These are phyloP conservation scores for Camarhynchus parvulus DNA, from an alignment of 2,113 vertebrate species.

Conservation along the genomic window DNA sequence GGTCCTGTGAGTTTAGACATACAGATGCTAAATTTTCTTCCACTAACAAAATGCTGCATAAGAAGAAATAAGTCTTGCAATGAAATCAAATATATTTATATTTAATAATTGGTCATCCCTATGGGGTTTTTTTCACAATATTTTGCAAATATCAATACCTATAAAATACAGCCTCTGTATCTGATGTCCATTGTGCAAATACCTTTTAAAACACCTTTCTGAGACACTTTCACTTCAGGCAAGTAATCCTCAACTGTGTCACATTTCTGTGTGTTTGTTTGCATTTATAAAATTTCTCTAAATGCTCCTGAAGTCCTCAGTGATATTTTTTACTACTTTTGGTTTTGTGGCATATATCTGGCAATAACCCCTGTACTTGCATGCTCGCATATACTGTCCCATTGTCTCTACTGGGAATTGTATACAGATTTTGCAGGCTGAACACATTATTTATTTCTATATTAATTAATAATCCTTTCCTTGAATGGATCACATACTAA, in stretches of 20 bases:
- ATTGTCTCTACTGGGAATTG: fast-evolving
- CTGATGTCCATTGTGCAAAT: not conserved
- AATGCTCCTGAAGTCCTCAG: not conserved
- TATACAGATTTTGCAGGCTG: not conserved
- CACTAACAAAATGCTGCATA: not conserved
- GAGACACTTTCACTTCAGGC: not conserved
- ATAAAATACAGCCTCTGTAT: not conserved
- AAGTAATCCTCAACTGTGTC: not conserved
- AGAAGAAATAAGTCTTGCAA: not conserved
- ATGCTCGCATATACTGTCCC: not conserved
- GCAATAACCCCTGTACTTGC: not conserved
- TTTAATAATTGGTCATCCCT: not conserved
- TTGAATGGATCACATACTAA: not conserved
- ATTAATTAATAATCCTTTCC: not conserved
- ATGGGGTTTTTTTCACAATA: fast-evolving
- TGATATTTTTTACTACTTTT: not conserved
- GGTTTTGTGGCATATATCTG: not conserved
- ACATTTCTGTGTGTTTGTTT: not conserved
- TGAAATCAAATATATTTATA: not conserved
- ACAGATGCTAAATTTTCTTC: not conserved
- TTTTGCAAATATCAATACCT: not conserved
- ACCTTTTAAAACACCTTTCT: not conserved
- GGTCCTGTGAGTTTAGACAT: not conserved
- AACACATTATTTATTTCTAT: not conserved
- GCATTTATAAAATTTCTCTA: not conserved